Evolutionary conservation across 2,797 vertebrate species (phyloP).

Genomic region (Aeoliscus strigatus): DNA sequence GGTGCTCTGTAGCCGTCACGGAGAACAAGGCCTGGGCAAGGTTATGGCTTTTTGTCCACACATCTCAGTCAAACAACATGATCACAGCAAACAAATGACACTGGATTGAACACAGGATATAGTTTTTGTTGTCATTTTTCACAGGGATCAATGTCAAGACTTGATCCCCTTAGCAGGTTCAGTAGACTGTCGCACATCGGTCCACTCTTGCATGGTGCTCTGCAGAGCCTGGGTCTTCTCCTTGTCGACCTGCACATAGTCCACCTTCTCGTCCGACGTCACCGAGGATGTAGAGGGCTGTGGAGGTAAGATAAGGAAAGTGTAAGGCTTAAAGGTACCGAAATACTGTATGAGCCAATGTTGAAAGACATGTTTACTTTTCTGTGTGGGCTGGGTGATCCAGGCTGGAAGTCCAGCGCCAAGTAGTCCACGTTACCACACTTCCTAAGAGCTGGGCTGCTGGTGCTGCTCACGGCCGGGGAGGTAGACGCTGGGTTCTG

Average conservation of each 20-base stretch:
- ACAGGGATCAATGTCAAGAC: conserved; percentile 70
- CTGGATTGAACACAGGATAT: conserved; percentile 24
- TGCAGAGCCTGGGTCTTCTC: conserved; percentile 97
- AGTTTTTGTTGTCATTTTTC: conserved; percentile 1
- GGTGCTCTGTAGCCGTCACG: conserved; percentile 39
- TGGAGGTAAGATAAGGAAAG: conserved; percentile 1
- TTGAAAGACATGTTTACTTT: conserved; percentile 76
- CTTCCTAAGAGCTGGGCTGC: conserved; percentile 94
- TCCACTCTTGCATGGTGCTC: conserved; percentile 99
- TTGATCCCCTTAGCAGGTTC: conserved; percentile 88
- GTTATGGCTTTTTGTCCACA: conserved; percentile 62
- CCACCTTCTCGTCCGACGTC: conserved; percentile 95
- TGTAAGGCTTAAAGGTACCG: conserved; percentile 3
- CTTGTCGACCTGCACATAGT: conserved; percentile 98
- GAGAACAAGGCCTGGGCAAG: conserved; percentile 39
- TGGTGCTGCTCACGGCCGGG: conserved; percentile 90
- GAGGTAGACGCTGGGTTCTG: conserved; percentile 98
- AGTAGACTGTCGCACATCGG: conserved; percentile 92
- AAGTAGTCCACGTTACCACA: conserved; percentile 95
- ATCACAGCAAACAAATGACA: conserved; percentile 29
- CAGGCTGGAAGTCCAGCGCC: conserved; percentile 94
- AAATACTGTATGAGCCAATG: neutral
- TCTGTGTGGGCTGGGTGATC: conserved; percentile 91
- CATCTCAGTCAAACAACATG: conserved; percentile 32
- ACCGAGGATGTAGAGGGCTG: conserved; percentile 96